Percentiles rank a stretch among this genome's conserved stretches.
Evolutionary conservation across 2,888 invertebrate genomes (phyloP).

Genomic region (Cryptus armator): DNA sequence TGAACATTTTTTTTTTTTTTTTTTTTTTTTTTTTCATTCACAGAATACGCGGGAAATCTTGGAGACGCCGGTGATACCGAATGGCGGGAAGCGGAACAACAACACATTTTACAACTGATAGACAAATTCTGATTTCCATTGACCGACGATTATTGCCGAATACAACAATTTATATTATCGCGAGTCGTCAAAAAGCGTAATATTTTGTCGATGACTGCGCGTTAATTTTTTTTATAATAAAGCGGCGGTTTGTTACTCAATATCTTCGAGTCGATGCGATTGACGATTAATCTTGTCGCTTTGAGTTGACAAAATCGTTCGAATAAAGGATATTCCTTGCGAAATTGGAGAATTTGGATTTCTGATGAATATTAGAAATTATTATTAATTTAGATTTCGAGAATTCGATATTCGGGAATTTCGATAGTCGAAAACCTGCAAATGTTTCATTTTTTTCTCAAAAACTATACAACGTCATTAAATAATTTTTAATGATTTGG

Average conservation of each 20-base stretch:
- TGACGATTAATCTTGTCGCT: neutral
- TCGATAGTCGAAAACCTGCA: no score
- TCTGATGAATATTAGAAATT: neutral
- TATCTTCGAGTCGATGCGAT: neutral
- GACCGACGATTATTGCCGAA: constrained; percentile 1
- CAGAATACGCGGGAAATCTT: constrained; percentile 98
- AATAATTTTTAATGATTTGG: no score
- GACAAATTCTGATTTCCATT: constrained; percentile 92
- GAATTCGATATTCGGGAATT: no score
- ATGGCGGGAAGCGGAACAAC: constrained; percentile 95
- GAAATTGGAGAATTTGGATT: neutral
- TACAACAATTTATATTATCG: neutral
- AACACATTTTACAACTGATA: constrained; percentile 95
- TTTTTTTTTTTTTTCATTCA: constrained; percentile 51
- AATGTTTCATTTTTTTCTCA: no score
- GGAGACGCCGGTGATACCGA: constrained; percentile 95
- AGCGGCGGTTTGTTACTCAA: neutral
- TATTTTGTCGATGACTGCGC: neutral
- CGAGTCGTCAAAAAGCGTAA: constrained; percentile 11
- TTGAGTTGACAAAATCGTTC: neutral
- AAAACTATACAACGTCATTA: no score
- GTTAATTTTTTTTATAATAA: constrained; percentile 1
- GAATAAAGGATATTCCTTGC: constrained; percentile 33
- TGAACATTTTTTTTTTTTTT: constrained; percentile 56
- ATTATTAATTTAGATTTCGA: neutral